Percentiles rank a stretch among this genome's conserved stretches.
Conservation (phyloP, 2,888 invertebrate genomes). For the Chrysolina americana region DNA sequence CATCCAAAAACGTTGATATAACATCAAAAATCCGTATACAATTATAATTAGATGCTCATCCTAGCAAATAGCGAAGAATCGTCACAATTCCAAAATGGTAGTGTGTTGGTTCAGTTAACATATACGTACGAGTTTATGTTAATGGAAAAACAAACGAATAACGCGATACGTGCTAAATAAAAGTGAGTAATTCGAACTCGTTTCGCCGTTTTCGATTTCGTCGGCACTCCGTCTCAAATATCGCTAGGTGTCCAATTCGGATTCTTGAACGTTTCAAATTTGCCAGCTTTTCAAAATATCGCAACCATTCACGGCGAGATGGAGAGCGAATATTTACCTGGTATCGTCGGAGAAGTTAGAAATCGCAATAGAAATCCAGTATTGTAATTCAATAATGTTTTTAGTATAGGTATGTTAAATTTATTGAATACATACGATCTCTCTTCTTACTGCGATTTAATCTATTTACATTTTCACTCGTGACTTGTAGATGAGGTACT, state of each 20-base stretch:
- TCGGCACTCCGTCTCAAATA: conserved; percentile 9
- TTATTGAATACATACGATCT: conserved; percentile 22
- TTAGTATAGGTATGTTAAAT: conserved; percentile 27
- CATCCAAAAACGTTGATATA: background rate
- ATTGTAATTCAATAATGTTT: conserved; percentile 23
- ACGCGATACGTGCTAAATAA: conserved; percentile 15
- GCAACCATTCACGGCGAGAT: conserved; percentile 1
- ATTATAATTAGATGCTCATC: background rate
- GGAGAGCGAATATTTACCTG: background rate
- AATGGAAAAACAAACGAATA: conserved; percentile 12
- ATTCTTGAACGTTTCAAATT: background rate
- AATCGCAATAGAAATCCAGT: conserved; percentile 12
- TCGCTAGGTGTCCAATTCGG: background rate
- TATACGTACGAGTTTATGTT: background rate
- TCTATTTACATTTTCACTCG: conserved; percentile 27
- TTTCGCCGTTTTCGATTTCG: conserved; percentile 16
- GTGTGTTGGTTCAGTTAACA: background rate
- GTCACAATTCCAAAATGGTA: background rate
- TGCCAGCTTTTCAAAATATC: conserved; percentile 17
- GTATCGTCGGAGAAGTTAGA: conserved; percentile 10
- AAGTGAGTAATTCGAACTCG: conserved; percentile 10
- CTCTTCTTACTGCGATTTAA: conserved; percentile 11
- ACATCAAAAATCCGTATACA: conserved; percentile 1
- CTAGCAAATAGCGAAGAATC: background rate
- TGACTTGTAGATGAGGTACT: background rate